phyloP scores from a whole-genome alignment of 2,797 vertebrate species.

The Acanthopagrus latus region DNA sequence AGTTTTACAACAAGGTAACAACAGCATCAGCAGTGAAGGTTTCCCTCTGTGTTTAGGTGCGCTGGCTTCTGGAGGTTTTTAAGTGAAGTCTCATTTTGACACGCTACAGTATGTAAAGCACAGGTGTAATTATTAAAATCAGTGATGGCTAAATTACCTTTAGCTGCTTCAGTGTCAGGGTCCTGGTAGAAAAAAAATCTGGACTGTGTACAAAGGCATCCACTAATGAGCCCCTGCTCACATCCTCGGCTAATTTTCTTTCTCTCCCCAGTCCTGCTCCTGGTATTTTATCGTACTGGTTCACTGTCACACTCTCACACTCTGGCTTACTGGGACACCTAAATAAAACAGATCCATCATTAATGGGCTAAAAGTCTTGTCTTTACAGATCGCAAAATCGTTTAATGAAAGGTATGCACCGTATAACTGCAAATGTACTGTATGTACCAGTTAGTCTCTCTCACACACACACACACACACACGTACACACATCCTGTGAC shows the following conservation, averaged over 20 bases:
- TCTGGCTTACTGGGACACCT: no score
- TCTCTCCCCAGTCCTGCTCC: no score
- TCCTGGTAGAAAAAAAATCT: neutral
- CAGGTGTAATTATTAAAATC: neutral
- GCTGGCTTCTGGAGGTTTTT: no score
- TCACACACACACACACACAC: constrained; percentile 22
- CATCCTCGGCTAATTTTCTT: no score
- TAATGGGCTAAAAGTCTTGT: neutral
- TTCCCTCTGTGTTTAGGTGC: no score
- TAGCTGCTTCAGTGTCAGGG: neutral
- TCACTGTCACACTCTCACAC: neutral
- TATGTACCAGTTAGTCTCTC: neutral
- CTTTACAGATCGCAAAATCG: neutral
- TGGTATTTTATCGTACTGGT: neutral
- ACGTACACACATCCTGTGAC: constrained; percentile 17
- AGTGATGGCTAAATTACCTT: neutral
- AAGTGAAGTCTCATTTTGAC: neutral
- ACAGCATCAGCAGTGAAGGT: no score
- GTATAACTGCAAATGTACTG: neutral
- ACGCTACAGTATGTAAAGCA: neutral
- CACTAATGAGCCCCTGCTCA: no score
- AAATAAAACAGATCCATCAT: neutral
- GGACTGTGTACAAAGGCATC: no score
- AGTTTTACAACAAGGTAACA: no score
- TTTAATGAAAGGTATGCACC: neutral